Evolutionary conservation across 2,797 vertebrate species (phyloP), one percentile per base, ranked within the genome.

Genomic region (Macrochelys suwanniensis): DNA sequence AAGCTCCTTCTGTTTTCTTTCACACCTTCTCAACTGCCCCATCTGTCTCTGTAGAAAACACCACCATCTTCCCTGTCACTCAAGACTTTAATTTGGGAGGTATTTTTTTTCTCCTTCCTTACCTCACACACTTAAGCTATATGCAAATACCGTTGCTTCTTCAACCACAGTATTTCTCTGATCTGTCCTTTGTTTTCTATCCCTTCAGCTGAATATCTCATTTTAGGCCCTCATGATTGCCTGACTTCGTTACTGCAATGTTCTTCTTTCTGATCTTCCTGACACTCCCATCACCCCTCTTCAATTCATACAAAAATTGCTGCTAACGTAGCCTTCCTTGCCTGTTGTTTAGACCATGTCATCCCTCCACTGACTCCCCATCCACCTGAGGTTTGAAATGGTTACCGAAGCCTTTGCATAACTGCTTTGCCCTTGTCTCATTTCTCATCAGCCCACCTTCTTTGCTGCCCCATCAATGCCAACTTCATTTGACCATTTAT

Each of bases 121-220:
- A 7, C 0, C 0, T 78, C 90, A 84, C 3, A 1, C 1, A 79
- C 61, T 82, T 92, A 79, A 1, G 82, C 17, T 0, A 1, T 0
- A 0, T 28, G 71, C 2, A 0, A n/a, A 23, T 82, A 76, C 17
- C 81, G 83, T 87, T 4, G 25, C 26, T 87, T 85, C 13, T 76
- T 31, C 15, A 42, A 2, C 1, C 47, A 6, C 26, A 54, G 6
- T 33, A 16, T 80, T 83, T 82, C 47, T 87, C 2, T 88, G 53
- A 65, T 80, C 11, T 74, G 5, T 3, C 2, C 15, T 74, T 49
- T 79, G 5, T 80, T 92, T 49, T 84, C 88, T 65, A 17, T 45
- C 0, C 0, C 85, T 13, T 16, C 5, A 56, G 21, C 16, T 6
- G 37, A 53, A 45, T 31, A 56, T 80, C n/a, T 84, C 82, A 15